Conservation (phyloP, 2,888 invertebrate genomes). For the Alsophila aescularia region DNA sequence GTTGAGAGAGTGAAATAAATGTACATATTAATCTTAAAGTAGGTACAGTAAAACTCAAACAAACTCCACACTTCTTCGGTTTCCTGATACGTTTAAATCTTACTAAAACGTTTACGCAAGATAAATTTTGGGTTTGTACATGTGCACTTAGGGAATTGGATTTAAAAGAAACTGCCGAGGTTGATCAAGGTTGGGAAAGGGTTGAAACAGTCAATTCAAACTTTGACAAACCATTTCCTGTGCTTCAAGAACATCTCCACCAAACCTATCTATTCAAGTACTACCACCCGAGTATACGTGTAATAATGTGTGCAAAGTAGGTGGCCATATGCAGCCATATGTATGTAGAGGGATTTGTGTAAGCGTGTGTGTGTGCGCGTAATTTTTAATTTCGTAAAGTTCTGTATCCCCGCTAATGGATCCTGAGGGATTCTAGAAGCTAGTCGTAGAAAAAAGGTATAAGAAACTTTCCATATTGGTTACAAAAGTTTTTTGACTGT, state of each 20-base stretch:
- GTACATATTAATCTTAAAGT: too few species aligned
- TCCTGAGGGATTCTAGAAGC: neutral
- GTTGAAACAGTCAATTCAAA: conserved; percentile 13
- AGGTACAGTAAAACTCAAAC: neutral
- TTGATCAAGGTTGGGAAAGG: conserved; percentile 11
- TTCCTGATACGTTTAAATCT: conserved; percentile 5
- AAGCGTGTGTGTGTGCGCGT: neutral
- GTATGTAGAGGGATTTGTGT: neutral
- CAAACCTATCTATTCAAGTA: neutral
- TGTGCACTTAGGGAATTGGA: conserved; percentile 24
- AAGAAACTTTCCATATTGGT: neutral
- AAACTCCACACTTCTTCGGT: neutral
- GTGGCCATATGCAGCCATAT: neutral
- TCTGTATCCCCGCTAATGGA: neutral
- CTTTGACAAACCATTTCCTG: conserved; percentile 8
- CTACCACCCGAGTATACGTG: too few species aligned
- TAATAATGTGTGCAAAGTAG: too few species aligned
- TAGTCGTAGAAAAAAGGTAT: neutral
- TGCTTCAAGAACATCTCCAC: neutral
- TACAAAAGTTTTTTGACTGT: neutral
- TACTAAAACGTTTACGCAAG: conserved; percentile 13
- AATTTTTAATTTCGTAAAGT: neutral
- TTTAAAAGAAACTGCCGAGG: conserved; percentile 17
- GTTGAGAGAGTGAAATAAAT: too few species aligned
- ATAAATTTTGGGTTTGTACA: conserved; percentile 18